Evolutionary conservation across 2,113 vertebrate genomes (phyloP).

Genomic region (Phoenicopterus ruber): DNA sequence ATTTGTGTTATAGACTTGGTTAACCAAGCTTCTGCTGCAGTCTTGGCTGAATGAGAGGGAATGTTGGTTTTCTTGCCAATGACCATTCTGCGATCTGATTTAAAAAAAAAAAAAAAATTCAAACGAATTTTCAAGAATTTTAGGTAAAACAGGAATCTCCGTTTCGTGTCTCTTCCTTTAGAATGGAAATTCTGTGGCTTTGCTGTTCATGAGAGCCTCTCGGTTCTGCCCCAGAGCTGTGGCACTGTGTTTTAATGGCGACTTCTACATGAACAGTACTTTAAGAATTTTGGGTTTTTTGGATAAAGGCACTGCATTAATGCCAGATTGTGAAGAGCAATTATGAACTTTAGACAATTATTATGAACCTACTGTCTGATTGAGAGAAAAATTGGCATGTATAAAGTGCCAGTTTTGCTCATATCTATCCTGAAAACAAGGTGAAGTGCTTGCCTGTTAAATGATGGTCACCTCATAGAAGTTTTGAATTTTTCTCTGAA

Average conservation of each 20-base stretch:
- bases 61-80: neutral
- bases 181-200: neutral
- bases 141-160: neutral
- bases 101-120: neutral
- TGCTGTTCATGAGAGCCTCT: neutral
- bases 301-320: constrained; percentile 2
- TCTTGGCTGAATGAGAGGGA: neutral
- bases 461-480: neutral
- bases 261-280: neutral
- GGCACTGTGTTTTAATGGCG: neutral
- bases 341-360: neutral
- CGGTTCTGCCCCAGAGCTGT: neutral
- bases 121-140: neutral
- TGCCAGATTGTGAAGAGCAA: neutral
- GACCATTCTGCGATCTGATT: neutral
- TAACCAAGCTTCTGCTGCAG: neutral
- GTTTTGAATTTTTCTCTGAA: neutral
- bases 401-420: neutral
- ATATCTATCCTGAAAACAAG: neutral
- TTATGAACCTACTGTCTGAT: neutral
- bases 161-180: neutral
- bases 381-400: neutral
- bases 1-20: neutral
- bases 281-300: neutral
- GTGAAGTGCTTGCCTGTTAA: neutral